Percentiles rank a stretch among this genome's conserved stretches.
Evolutionary conservation across 2,797 vertebrate genomes (phyloP).

Genomic region (Hyperoplus lanceolatus): DNA sequence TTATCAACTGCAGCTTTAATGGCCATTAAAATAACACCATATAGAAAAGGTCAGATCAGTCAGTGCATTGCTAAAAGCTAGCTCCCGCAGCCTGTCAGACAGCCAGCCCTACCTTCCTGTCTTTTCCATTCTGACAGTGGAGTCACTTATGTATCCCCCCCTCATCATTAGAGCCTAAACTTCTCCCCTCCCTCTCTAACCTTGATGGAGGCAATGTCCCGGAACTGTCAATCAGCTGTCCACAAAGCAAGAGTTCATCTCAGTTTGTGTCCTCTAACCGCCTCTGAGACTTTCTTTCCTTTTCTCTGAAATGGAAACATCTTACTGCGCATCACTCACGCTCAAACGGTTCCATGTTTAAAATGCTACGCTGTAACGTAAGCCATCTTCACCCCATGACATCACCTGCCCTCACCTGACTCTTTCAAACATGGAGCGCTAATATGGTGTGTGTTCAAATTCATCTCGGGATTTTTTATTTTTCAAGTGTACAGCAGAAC

Average conservation of each 20-base stretch:
- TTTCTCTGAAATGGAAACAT: constrained; percentile 1
- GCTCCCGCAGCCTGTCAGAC: constrained; percentile 13
- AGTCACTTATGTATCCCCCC: constrained; percentile 1
- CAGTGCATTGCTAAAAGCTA: neutral
- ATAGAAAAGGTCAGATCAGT: neutral
- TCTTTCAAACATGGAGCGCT: neutral
- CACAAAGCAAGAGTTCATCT: constrained; percentile 20
- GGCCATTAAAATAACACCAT: no score
- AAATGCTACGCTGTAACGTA: constrained; percentile 11
- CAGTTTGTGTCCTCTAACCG: constrained; percentile 23
- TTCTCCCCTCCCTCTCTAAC: constrained; percentile 41
- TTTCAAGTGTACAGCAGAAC: neutral
- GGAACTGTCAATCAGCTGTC: constrained; percentile 54
- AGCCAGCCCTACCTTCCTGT: neutral
- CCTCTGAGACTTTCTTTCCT: constrained; percentile 11
- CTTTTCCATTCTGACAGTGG: neutral
- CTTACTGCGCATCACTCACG: constrained; percentile 7
- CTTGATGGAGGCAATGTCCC: constrained; percentile 42
- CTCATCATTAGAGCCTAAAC: constrained; percentile 38
- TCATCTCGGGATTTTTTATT: neutral
- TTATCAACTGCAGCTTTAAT: no score
- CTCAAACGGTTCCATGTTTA: constrained; percentile 6
- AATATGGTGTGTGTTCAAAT: neutral
- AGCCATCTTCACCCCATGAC: constrained; percentile 2
- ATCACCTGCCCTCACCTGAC: neutral